These are phyloP conservation scores for Hyles vespertilio DNA, from an alignment of 1,140 invertebrate species.

Conservation along the genomic window DNA sequence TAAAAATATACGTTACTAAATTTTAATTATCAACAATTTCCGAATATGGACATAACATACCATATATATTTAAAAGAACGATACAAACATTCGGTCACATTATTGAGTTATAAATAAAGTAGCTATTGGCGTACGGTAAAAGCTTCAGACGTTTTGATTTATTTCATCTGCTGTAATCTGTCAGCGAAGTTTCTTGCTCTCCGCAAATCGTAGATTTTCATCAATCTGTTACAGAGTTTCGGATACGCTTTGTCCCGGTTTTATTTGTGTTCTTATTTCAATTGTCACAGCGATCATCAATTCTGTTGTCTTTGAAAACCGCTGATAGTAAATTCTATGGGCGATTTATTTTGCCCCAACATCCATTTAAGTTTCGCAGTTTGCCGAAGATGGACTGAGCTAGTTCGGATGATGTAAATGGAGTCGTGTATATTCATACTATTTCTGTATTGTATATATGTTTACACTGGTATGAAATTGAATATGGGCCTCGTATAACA, in stretches of 20 bases:
- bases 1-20: neutral
- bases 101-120: slow-evolving; percentile 12
- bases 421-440: neutral
- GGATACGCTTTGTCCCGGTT: slow-evolving; percentile 25
- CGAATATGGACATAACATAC: neutral
- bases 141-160: slow-evolving; percentile 41
- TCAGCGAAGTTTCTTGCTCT: slow-evolving; percentile 37
- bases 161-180: slow-evolving; percentile 41
- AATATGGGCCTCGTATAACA: too few relatives aligned
- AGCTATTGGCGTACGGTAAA: slow-evolving; percentile 11
- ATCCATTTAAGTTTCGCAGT: too few relatives aligned
- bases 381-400: neutral
- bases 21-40: neutral
- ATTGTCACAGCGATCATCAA: slow-evolving; percentile 32
- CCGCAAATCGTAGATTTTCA: slow-evolving; percentile 25
- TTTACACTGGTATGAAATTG: neutral
- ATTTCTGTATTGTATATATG: neutral
- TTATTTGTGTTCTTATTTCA: slow-evolving; percentile 32
- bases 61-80: neutral
- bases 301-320: slow-evolving; percentile 18
- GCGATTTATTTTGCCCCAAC: slow-evolving; percentile 6
- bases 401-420: neutral
- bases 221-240: slow-evolving; percentile 39
- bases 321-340: slow-evolving; percentile 3
- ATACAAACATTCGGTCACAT: neutral